Evolutionary conservation across 1,140 invertebrate genomes (phyloP).

Genomic region (Nomia melanderi): DNA sequence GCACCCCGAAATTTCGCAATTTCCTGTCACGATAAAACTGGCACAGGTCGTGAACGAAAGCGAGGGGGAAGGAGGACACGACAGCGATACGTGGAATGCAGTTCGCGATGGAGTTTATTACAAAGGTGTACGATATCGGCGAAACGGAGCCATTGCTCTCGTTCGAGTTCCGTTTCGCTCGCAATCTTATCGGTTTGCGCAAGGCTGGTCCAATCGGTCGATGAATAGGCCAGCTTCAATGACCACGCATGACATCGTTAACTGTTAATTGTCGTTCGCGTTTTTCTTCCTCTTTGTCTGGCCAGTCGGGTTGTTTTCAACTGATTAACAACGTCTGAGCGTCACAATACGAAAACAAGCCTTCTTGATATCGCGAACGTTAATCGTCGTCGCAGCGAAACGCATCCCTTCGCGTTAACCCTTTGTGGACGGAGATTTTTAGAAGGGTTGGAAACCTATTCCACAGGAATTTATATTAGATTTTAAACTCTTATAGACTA

Average conservation of each 20-base stretch:
- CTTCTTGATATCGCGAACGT: neutral
- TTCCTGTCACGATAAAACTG: slow-evolving; percentile 8
- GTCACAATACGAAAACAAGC: neutral
- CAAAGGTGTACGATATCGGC: slow-evolving; percentile 36
- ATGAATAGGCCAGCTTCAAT: slow-evolving; percentile 25
- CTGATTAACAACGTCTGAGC: slow-evolving; percentile 8
- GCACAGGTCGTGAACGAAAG: neutral
- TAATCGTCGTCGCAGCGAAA: neutral
- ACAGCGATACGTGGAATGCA: slow-evolving; percentile 34
- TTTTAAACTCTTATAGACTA: too few species aligned
- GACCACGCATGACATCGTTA: slow-evolving; percentile 26
- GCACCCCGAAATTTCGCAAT: slow-evolving; percentile 14
- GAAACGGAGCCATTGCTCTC: slow-evolving; percentile 32
- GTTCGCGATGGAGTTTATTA: slow-evolving; percentile 40
- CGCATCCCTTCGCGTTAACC: neutral
- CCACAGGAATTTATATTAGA: too few species aligned
- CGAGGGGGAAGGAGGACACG: slow-evolving; percentile 5
- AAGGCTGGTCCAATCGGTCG: slow-evolving; percentile 40
- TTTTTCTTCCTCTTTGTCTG: neutral
- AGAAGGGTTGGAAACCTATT: too few species aligned
- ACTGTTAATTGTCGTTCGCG: slow-evolving; percentile 28
- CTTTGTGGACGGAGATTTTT: too few species aligned
- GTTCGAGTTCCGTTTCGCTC: slow-evolving; percentile 52
- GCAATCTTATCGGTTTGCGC: slow-evolving; percentile 45
- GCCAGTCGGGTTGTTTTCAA: neutral